phyloP scores from a whole-genome alignment of 2,113 vertebrate species.

The Erythrocebus patas region DNA sequence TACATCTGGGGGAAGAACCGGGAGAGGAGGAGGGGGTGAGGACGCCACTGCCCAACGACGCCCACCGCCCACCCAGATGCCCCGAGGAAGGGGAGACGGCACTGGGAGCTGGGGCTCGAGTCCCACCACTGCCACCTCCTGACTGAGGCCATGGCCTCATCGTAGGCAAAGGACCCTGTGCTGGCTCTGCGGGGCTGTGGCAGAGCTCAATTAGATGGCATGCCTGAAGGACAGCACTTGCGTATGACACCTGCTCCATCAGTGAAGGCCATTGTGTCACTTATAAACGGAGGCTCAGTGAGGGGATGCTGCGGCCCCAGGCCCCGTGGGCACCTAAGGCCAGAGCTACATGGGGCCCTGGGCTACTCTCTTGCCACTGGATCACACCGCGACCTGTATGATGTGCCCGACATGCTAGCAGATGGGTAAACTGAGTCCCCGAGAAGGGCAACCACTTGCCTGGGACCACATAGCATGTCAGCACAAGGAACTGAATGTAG shows the following conservation, averaged over 20 bases:
- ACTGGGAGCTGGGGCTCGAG: rapidly evolving
- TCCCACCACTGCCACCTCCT: not conserved
- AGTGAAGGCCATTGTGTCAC: rapidly evolving
- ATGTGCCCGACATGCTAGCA: rapidly evolving
- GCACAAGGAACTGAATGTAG: rapidly evolving
- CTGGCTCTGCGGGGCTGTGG: rapidly evolving
- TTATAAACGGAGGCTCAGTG: rapidly evolving
- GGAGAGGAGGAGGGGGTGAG: not conserved
- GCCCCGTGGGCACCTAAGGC: not conserved
- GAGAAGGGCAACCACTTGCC: rapidly evolving
- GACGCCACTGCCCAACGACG: rapidly evolving
- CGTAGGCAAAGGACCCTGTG: rapidly evolving
- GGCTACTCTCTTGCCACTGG: not conserved
- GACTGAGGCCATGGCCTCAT: rapidly evolving
- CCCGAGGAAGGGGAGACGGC: rapidly evolving
- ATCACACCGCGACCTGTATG: rapidly evolving
- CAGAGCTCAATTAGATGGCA: not conserved
- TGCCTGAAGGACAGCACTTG: not conserved
- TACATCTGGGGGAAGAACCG: conserved; percentile 85
- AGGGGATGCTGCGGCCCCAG: not conserved
- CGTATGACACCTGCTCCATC: rapidly evolving
- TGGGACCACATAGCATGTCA: rapidly evolving
- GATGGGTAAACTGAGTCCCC: not conserved
- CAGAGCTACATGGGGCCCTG: not conserved
- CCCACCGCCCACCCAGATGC: rapidly evolving